Evolutionary conservation across 2,888 invertebrate genomes (phyloP).

Genomic region (Macropis europaea): DNA sequence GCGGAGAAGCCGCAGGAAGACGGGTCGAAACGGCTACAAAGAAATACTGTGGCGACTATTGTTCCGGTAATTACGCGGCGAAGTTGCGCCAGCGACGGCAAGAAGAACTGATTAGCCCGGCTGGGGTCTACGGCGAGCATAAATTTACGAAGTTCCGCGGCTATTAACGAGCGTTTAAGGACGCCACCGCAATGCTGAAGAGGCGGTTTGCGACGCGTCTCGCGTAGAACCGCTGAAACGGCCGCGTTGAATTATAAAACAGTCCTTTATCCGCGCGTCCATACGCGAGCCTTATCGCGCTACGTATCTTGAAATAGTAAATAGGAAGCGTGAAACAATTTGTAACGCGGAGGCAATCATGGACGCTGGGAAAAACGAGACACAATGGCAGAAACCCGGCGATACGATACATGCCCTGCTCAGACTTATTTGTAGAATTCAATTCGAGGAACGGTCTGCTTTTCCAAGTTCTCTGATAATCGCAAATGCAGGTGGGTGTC

Average conservation of each 20-base stretch:
- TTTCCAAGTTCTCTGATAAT: no score
- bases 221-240: slow-evolving; percentile 4
- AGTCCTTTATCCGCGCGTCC: slow-evolving; percentile 2
- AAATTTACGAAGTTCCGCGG: slow-evolving; percentile 4
- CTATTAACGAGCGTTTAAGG: slow-evolving; percentile 36
- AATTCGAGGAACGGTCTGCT: no score
- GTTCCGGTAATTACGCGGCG: slow-evolving; percentile 65
- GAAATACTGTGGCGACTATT: slow-evolving; percentile 62
- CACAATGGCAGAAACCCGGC: slow-evolving; percentile 17
- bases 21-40: slow-evolving; percentile 52
- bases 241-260: slow-evolving; percentile 11
- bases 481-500: no score
- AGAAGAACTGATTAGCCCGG: slow-evolving; percentile 40
- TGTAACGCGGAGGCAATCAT: slow-evolving; percentile 21
- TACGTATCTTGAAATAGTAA: slow-evolving; percentile 28
- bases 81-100: slow-evolving; percentile 41
- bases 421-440: no score
- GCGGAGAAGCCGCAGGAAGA: slow-evolving; percentile 11
- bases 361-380: slow-evolving; percentile 10
- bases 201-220: background rate
- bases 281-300: background rate
- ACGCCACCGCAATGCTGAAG: slow-evolving; percentile 6
- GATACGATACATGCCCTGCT: background rate
- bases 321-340: slow-evolving; percentile 40
- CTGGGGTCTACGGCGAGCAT: background rate